Evolutionary conservation across 2,113 vertebrate species (phyloP).

Genomic region (Willisornis vidua): DNA sequence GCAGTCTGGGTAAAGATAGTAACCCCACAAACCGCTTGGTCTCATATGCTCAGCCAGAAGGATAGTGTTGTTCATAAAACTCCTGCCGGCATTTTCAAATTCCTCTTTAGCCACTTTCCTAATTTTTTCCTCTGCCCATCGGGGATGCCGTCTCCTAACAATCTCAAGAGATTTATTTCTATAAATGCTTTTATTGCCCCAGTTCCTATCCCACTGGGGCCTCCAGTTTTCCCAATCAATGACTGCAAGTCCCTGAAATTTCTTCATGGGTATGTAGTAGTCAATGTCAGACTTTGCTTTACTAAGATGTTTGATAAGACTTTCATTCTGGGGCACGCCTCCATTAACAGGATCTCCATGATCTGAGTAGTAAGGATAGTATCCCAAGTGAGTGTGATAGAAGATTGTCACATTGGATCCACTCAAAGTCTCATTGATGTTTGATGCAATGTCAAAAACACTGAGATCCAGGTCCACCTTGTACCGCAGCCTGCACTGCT

Average conservation of each 20-base stretch:
- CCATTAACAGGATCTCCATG: constrained; percentile 79
- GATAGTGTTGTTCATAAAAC: constrained; percentile 87
- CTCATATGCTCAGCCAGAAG: constrained; percentile 80
- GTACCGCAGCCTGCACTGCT: constrained; percentile 84
- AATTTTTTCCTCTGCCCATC: constrained; percentile 84
- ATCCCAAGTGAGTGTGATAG: constrained; percentile 87
- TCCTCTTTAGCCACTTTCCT: constrained; percentile 81
- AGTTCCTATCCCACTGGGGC: constrained; percentile 91
- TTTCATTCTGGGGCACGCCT: constrained; percentile 89
- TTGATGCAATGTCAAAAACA: constrained; percentile 86
- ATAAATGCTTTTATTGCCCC: constrained; percentile 87
- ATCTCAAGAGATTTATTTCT: constrained; percentile 85
- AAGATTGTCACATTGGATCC: constrained; percentile 88
- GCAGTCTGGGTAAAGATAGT: constrained; percentile 92
- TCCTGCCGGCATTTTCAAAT: constrained; percentile 85
- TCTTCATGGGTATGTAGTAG: constrained; percentile 79
- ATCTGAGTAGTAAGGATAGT: constrained; percentile 86
- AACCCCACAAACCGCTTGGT: constrained; percentile 86
- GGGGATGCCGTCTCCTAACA: constrained; percentile 80
- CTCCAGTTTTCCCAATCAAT: constrained; percentile 95
- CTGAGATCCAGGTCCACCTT: constrained; percentile 87
- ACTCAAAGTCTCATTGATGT: constrained; percentile 86
- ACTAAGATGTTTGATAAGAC: constrained; percentile 82
- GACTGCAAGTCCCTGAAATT: constrained; percentile 85
- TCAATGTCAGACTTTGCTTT: constrained; percentile 84